phyloP scores from a whole-genome alignment of 2,797 vertebrate species.

The Falco berigora region DNA sequence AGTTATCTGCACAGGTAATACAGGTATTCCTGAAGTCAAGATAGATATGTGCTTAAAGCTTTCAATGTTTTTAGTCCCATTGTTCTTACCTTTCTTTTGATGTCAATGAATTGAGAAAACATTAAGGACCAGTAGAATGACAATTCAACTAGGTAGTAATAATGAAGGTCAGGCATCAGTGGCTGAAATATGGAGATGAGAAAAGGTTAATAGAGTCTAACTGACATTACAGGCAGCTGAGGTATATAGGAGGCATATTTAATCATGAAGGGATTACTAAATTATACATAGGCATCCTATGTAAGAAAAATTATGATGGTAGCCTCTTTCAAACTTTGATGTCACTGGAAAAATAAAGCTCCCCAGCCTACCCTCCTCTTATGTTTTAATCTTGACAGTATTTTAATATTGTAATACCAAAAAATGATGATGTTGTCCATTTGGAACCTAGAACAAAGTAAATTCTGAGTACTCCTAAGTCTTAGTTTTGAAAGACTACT shows the following conservation, averaged over 20 bases:
- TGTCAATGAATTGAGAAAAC: slow-evolving; percentile 96
- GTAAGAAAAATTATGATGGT: not conserved
- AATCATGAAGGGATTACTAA: not conserved
- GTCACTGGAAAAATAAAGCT: not conserved
- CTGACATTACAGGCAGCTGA: not conserved
- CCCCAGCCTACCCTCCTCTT: not conserved
- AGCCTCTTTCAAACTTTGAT: not conserved
- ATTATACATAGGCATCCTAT: not conserved
- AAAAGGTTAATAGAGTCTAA: slow-evolving; percentile 34
- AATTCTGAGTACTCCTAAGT: not conserved
- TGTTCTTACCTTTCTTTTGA: slow-evolving; percentile 95
- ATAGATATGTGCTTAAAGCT: not conserved
- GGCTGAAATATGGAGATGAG: slow-evolving; percentile 76
- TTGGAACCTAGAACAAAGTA: not conserved
- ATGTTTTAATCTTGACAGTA: not conserved
- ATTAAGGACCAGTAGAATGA: slow-evolving; percentile 97
- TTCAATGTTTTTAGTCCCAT: not conserved
- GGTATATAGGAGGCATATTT: not conserved
- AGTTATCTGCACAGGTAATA: not conserved
- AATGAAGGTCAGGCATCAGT: slow-evolving; percentile 92
- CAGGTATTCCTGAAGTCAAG: not conserved
- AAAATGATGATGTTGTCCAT: not conserved
- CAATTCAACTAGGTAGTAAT: slow-evolving; percentile 94
- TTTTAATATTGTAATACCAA: not conserved
- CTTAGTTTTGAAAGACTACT: not conserved